These are phyloP conservation scores for Brachionus sp. DNA, from an alignment of 1,140 invertebrate species.

Conservation along the genomic window DNA sequence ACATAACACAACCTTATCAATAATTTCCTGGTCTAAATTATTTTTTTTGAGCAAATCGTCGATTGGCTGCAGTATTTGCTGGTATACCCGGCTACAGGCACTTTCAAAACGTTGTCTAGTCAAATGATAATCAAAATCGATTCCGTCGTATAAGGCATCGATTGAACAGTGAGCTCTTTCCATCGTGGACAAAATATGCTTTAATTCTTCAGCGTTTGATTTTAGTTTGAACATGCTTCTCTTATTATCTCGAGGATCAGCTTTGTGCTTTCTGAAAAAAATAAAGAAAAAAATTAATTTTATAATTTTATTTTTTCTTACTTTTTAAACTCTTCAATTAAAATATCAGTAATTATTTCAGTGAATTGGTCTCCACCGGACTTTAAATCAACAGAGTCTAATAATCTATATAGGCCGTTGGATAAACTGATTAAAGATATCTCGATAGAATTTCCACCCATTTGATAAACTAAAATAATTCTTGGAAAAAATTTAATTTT, in stretches of 20 bases:
- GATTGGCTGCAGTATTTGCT: conserved; percentile 34
- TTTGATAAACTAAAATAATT: conserved; percentile 39
- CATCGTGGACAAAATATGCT: conserved; percentile 45
- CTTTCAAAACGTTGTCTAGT: conserved; percentile 35
- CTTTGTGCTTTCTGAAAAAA: conserved; percentile 25
- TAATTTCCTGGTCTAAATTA: background rate
- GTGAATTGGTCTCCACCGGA: conserved; percentile 41
- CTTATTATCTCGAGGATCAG: conserved; percentile 3
- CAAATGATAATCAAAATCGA: conserved; percentile 39
- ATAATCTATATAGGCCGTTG: background rate
- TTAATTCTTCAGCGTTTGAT: conserved; percentile 27
- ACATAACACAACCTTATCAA: conserved; percentile 20
- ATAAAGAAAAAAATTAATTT: background rate
- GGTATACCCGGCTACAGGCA: conserved; percentile 9
- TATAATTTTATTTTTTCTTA: background rate
- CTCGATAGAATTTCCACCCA: conserved; percentile 43
- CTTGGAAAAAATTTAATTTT: background rate
- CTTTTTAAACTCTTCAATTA: conserved; percentile 45
- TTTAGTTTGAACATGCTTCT: conserved; percentile 27
- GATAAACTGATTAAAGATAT: background rate
- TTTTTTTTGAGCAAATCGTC: conserved; percentile 5
- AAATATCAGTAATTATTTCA: background rate
- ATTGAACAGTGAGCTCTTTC: conserved; percentile 43
- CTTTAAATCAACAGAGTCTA: background rate
- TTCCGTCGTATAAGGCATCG: conserved; percentile 42